phyloP scores from a whole-genome alignment of 2,113 vertebrate species.

The Oceanodroma tethys region DNA sequence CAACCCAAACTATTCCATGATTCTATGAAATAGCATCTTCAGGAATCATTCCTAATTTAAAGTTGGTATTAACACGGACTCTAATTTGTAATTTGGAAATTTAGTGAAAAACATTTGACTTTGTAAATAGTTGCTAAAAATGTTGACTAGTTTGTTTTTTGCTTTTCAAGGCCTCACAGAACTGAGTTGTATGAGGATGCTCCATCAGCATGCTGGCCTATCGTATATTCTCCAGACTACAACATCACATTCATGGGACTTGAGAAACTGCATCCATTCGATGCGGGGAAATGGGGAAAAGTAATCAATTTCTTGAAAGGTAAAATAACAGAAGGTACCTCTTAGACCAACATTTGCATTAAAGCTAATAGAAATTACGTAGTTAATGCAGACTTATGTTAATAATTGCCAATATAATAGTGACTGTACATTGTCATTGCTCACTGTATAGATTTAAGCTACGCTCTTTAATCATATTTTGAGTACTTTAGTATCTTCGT shows the following conservation, averaged over 20 bases:
- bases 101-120: neutral
- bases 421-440: neutral
- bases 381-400: neutral
- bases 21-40: neutral
- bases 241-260: conserved; percentile 97
- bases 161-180: conserved; percentile 76
- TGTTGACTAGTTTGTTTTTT: neutral
- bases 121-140: neutral
- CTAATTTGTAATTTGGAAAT: neutral
- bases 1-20: too few relatives aligned
- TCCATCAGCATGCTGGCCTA: conserved; percentile 80
- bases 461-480: neutral
- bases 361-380: neutral
- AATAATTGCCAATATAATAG: neutral
- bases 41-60: neutral
- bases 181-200: conserved; percentile 80
- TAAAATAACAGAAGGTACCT: conserved; percentile 48
- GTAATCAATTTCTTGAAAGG: conserved; percentile 92
- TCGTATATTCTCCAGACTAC: conserved; percentile 91
- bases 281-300: conserved; percentile 96
- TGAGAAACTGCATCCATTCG: conserved; percentile 94
- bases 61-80: neutral
- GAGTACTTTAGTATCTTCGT: neutral
- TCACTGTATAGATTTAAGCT: neutral
- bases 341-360: neutral